Percentiles rank a stretch among this genome's conserved stretches.
Conservation (phyloP, 2,113 vertebrate species). For the Salvelinus sp. region DNA sequence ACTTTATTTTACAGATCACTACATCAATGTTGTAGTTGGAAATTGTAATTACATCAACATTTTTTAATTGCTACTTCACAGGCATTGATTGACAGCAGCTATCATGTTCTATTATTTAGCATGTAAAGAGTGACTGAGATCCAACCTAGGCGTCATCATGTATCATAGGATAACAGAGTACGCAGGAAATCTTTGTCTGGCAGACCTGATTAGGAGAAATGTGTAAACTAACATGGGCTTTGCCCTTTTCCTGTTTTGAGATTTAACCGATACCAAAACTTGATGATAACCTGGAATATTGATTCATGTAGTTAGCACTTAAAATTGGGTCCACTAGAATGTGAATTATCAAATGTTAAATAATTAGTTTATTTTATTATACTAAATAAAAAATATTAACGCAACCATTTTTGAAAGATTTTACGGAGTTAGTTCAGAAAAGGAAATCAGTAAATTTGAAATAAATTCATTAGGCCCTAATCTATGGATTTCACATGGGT, state of each 20-base stretch:
- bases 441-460: no score
- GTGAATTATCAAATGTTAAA: background rate
- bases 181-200: background rate
- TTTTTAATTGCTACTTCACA: background rate
- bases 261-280: background rate
- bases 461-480: no score
- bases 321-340: conserved; percentile 2
- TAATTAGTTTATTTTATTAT: background rate
- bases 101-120: background rate
- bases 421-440: no score
- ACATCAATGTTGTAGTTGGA: background rate
- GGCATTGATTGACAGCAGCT: background rate
- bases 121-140: background rate
- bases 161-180: background rate
- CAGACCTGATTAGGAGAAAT: background rate
- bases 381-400: no score
- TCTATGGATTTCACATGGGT: no score
- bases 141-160: background rate
- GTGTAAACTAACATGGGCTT: background rate
- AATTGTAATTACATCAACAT: background rate
- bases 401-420: no score
- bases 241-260: background rate
- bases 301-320: background rate
- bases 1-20: conserved; percentile 18
- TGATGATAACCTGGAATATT: background rate